Evolutionary conservation across 64 coral and sea anemone species (phyloP), one percentile per base, ranked within the genome.

Genomic region (Anthopleura sola): DNA sequence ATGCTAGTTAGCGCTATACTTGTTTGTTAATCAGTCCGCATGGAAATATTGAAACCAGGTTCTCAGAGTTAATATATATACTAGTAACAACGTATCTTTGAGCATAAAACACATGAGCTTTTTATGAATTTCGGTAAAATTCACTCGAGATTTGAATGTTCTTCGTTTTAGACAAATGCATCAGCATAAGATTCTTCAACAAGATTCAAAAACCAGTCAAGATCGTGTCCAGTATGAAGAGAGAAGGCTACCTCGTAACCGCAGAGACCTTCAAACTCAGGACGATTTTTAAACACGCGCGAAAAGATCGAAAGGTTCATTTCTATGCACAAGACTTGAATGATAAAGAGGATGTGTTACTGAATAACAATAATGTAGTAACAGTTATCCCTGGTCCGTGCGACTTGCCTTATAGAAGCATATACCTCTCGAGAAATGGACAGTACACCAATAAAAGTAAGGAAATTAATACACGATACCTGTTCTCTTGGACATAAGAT

Each of bases 241-340:
- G 88, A 0, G 97, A 82, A 60, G 97, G 97, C 29, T 99, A 99
- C 31, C 90, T 99, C 0, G 85, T 99, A 4, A 99, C 93, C 7
- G 92, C 97, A 1, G 93, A 99, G 80, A 94, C 93, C 0, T 99
- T 99, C 49, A 99, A 99, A 87, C 85, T 99, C 21, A 94, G 91
- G 82, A 99, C 97, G 0, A 92, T 99, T 55, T 99, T 99, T 60
- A 99, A 99, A 83, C 97, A 99, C 60, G 84, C 97, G 12, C 87
- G 89, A 46, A 99, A 95, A 50, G 87, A 99, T 75, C 92, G 93
- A 26, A 93, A 99, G 56, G 97, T 95, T 36, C 90, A 94, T 34
- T 95, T 99, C 90, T 99, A 94, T 60, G 97, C 92, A 6, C 91
- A 94, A 62, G 92, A 94, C 77, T 68, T 92, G 38, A 90, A 93